phyloP scores from a whole-genome alignment of 1,140 invertebrate species.

The Drosophila ogumai region DNA sequence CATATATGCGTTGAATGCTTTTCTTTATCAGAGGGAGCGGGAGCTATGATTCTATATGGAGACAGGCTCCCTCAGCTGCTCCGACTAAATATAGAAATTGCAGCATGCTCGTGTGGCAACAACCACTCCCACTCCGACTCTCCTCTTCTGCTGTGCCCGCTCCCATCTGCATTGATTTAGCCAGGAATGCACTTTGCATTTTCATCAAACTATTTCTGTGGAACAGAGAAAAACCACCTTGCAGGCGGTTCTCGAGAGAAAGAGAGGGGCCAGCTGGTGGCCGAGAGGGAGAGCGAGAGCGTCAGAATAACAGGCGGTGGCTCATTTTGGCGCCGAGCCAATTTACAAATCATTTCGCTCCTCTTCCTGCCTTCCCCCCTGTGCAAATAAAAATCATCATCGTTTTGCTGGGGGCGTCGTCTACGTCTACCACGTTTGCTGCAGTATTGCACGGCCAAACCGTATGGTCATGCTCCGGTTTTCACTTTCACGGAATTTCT shows the following conservation, averaged over 20 bases:
- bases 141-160: background rate
- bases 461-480: slow-evolving; percentile 19
- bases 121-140: slow-evolving; percentile 13
- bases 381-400: slow-evolving; percentile 36
- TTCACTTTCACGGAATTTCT: slow-evolving; percentile 27
- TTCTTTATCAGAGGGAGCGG: slow-evolving; percentile 26
- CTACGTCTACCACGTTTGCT: slow-evolving; percentile 30
- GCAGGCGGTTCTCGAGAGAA: slow-evolving; percentile 20
- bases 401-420: slow-evolving; percentile 20
- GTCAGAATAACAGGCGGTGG: slow-evolving; percentile 30
- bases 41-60: slow-evolving; percentile 1
- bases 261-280: slow-evolving; percentile 15
- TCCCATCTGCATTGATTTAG: slow-evolving; percentile 52
- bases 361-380: slow-evolving; percentile 2
- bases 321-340: slow-evolving; percentile 40
- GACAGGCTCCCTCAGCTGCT: slow-evolving; percentile 46
- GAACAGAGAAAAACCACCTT: slow-evolving; percentile 44
- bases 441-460: slow-evolving; percentile 6
- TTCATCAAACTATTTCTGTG: slow-evolving; percentile 39
- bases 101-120: slow-evolving; percentile 29
- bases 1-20: slow-evolving; percentile 12
- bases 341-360: slow-evolving; percentile 35
- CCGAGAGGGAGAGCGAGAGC: slow-evolving; percentile 12
- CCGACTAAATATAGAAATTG: slow-evolving; percentile 58
- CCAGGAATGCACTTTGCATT: slow-evolving; percentile 50